Percentiles rank a stretch among this genome's conserved stretches.
phyloP scores from a whole-genome alignment of 2,888 invertebrate genomes.

The Drosophila fulvimacula region DNA sequence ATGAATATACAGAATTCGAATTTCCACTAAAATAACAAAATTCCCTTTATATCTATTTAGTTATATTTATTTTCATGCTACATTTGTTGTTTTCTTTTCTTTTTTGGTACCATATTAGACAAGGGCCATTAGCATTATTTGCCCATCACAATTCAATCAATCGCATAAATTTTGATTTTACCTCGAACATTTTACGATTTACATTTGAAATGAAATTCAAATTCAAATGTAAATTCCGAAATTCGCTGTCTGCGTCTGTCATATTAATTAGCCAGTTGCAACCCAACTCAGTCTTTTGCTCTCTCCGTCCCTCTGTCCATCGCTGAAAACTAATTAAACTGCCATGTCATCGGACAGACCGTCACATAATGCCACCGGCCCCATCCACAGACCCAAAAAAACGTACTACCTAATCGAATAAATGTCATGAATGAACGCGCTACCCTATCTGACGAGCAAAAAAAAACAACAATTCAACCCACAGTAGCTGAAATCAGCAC shows the following conservation, averaged over 20 bases:
- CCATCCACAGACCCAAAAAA: constrained; percentile 16
- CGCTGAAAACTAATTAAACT: constrained; percentile 77
- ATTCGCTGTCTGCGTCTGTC: constrained; percentile 65
- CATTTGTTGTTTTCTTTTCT: not conserved
- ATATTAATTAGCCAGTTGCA: constrained; percentile 70
- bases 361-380: constrained; percentile 16
- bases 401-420: constrained; percentile 66
- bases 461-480: constrained; percentile 3
- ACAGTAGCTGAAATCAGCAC: constrained; percentile 15
- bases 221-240: constrained; percentile 40
- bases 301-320: not conserved
- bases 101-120: constrained; percentile 8
- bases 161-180: constrained; percentile 28
- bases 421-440: constrained; percentile 66
- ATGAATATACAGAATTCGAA: not conserved
- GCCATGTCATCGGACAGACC: constrained; percentile 57
- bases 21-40: constrained; percentile 2
- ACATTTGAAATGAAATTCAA: constrained; percentile 32
- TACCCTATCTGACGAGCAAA: constrained; percentile 13
- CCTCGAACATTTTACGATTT: constrained; percentile 12
- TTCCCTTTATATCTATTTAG: not conserved
- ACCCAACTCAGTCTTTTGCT: not conserved
- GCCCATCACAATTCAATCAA: constrained; percentile 29
- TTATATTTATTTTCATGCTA: not conserved
- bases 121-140: constrained; percentile 30